A percentile compares a stretch with the other conserved stretches of the same genome.
Evolutionary conservation across 2,888 invertebrate species (phyloP).

Genomic region (Oconnorella tubifera): DNA sequence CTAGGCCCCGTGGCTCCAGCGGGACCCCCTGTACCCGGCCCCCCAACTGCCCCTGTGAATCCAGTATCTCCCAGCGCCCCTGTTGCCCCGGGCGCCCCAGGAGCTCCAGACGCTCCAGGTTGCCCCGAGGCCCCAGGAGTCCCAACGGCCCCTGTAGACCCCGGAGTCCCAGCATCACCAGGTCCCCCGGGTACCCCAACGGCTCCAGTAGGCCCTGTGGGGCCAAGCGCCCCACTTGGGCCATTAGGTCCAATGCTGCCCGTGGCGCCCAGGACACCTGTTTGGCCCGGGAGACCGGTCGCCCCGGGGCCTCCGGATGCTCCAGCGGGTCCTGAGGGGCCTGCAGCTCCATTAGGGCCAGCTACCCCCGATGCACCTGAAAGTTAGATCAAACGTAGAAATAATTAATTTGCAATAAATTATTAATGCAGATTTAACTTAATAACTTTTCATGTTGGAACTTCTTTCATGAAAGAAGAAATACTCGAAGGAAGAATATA

Average conservation of each 20-base stretch:
- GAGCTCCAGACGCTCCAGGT: constrained; percentile 22
- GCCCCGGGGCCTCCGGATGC: background rate
- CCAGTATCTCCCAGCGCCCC: constrained; percentile 15
- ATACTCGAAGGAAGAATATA: too few relatives aligned
- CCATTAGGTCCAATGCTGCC: background rate
- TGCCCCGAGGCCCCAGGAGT: constrained; percentile 25
- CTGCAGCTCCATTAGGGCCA: background rate
- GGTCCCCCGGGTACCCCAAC: background rate
- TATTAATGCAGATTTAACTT: too few relatives aligned
- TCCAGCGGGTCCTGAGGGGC: constrained; percentile 1
- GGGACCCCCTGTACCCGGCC: constrained; percentile 42
- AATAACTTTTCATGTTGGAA: too few relatives aligned
- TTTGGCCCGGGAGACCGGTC: background rate
- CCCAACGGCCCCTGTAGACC: constrained; percentile 11
- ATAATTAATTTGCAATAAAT: too few relatives aligned
- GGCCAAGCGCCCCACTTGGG: background rate
- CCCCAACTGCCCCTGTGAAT: constrained; percentile 43
- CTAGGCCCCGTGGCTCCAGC: constrained; percentile 19
- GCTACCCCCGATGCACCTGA: too few relatives aligned
- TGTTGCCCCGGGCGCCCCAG: constrained; percentile 24
- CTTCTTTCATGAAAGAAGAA: too few relatives aligned
- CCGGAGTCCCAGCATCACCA: constrained; percentile 20
- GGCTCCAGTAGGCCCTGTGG: background rate
- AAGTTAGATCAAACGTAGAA: too few relatives aligned
- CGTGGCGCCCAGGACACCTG: background rate